Conservation (phyloP, 2,888 invertebrate species). For the Lasiommata megera region DNA sequence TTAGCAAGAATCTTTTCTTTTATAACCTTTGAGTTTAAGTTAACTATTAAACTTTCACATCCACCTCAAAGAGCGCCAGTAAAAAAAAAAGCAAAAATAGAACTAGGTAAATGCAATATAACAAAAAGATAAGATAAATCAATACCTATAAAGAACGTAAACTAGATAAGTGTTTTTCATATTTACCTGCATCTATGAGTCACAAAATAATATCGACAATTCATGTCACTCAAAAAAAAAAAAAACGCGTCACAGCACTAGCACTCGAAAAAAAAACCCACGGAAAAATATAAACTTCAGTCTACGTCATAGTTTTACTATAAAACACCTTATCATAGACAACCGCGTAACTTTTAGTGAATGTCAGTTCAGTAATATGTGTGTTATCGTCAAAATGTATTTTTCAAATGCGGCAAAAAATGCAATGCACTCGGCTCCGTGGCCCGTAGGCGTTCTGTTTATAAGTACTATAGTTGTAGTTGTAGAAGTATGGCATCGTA, state of each 20-base stretch:
- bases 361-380: slow-evolving; percentile 58
- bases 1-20: neutral
- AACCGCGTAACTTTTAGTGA: slow-evolving; percentile 20
- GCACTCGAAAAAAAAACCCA: slow-evolving; percentile 33
- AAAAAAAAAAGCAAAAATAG: too few species aligned
- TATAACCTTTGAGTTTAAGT: neutral
- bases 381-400: slow-evolving; percentile 78
- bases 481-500: slow-evolving; percentile 53
- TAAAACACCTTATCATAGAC: slow-evolving; percentile 22
- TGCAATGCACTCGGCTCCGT: slow-evolving; percentile 60
- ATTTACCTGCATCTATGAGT: slow-evolving; percentile 66
- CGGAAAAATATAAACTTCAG: slow-evolving; percentile 15
- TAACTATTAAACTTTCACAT: neutral
- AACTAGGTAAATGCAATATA: too few species aligned
- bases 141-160: neutral
- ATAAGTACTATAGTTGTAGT: slow-evolving; percentile 68
- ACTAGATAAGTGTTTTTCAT: slow-evolving; percentile 29
- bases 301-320: slow-evolving; percentile 32
- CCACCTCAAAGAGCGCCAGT: neutral
- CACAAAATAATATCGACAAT: slow-evolving; percentile 43
- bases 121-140: slow-evolving; percentile 9
- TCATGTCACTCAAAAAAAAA: slow-evolving; percentile 48
- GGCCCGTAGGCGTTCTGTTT: slow-evolving; percentile 70
- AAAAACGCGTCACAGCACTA: slow-evolving; percentile 39
- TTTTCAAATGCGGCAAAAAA: slow-evolving; percentile 81